Evolutionary conservation across 64 coral and sea anemone species (phyloP).

Genomic region (Dendrophyllia cribrosa): DNA sequence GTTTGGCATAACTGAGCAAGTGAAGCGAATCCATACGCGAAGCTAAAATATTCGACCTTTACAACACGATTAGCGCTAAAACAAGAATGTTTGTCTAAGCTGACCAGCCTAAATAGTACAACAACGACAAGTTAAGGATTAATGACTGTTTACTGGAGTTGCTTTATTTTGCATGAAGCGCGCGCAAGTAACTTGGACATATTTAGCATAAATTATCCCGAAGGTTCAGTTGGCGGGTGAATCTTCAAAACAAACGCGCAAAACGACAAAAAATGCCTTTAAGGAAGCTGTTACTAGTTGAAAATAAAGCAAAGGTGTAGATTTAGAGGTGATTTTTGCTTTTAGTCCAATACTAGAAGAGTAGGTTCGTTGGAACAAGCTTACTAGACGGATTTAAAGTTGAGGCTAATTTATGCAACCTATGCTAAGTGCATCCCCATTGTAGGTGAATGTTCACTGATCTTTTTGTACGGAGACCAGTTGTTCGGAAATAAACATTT

Average conservation of each 20-base stretch:
- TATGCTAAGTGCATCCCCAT: constrained; percentile 18
- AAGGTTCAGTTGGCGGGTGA: constrained; percentile 2
- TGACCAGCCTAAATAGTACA: neutral
- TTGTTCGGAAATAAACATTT: neutral
- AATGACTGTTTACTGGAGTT: too few species aligned
- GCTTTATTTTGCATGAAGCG: neutral
- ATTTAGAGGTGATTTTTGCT: neutral
- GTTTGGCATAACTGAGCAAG: neutral
- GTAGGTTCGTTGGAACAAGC: neutral
- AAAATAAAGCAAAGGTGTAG: neutral
- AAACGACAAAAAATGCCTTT: neutral
- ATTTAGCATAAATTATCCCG: constrained; percentile 31
- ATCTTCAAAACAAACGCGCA: neutral
- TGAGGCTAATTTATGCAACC: constrained; percentile 1
- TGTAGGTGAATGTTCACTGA: neutral
- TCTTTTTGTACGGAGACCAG: neutral
- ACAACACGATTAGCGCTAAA: neutral
- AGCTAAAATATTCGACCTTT: neutral
- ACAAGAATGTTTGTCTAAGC: neutral
- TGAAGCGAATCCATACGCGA: constrained; percentile 1
- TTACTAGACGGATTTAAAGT: neutral
- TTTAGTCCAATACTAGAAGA: neutral
- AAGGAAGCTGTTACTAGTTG: neutral
- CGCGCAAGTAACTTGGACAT: neutral
- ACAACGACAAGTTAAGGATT: neutral